Conservation (phyloP, 2,888 invertebrate species). For the Pteria penguin region DNA sequence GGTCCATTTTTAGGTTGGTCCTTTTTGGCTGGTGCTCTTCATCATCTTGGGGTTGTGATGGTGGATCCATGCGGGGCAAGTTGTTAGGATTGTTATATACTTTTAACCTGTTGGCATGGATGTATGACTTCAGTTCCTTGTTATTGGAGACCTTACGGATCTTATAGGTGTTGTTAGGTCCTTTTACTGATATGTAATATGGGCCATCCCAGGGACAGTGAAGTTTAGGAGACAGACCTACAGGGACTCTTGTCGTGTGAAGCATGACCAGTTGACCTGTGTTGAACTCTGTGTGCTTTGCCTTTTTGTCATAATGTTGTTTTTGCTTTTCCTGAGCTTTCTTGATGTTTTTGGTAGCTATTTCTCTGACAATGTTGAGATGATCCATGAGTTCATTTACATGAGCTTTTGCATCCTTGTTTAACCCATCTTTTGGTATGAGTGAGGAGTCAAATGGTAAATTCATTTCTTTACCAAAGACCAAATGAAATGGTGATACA, state of each 20-base stretch:
- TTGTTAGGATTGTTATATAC: constrained; percentile 22
- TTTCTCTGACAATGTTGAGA: constrained; percentile 17
- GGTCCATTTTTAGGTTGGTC: no score
- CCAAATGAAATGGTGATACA: no score
- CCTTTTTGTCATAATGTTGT: constrained; percentile 25
- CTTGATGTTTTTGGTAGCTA: constrained; percentile 26
- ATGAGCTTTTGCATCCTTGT: constrained; percentile 31
- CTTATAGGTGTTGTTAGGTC: constrained; percentile 31
- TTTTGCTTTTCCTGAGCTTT: no score
- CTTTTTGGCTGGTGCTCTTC: constrained; percentile 4
- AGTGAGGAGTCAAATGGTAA: constrained; percentile 35
- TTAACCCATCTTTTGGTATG: no score
- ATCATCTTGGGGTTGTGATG: background rate
- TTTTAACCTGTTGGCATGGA: no score
- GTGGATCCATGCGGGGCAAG: background rate
- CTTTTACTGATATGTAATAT: constrained; percentile 28
- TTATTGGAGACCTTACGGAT: constrained; percentile 27
- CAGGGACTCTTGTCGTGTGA: no score
- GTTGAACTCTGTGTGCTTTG: constrained; percentile 28
- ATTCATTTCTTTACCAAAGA: no score
- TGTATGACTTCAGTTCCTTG: background rate
- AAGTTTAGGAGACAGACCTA: no score
- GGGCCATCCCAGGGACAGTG: no score
- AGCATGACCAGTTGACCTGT: no score
- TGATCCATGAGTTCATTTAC: constrained; percentile 23